Base-by-base conservation (phyloP, 2,797 vertebrate species). In the Erpetoichthys calabaricus region DNA sequence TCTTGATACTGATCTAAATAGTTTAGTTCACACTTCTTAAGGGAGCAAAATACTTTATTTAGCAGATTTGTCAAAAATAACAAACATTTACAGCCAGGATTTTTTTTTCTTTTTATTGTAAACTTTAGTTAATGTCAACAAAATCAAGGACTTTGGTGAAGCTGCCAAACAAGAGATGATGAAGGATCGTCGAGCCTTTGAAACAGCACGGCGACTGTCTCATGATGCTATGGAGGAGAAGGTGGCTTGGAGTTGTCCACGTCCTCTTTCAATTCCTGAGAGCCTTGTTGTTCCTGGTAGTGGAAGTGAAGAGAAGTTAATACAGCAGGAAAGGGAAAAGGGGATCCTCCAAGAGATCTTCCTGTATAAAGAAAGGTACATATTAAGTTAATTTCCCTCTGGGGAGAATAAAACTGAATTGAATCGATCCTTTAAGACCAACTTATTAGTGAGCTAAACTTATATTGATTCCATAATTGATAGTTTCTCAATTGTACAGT, bases 311-410 rank as follows among this genome's bases (percentile, higher is more conserved):
- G 92, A 97, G 62, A 90, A 85, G 4, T 80, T 87, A 25, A 85
- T 86, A 6, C 94, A 98, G 70, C 86, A 90, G 4, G 92, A 96
- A 59, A 65, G 92, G 0, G 94, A 93, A 74, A 97, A 93, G 72
- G 91, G 93, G 10, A 96, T 97, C 61, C 80, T 98, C 51, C 93
- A 97, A 78, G 94, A 97, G 73, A 87, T 96, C 68, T 96, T 96
- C 72, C 83, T 96, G 55, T 92, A 82, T 65, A 95, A 96, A 67
- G 91, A 96, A 59, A 94, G 90, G 91, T 92, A 57, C 65, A 74
- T 9, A 47, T 45, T 6, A 3, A 56, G 1, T 25, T 25, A 25
- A 25, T 25, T 25, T 25, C 5, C 5, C 44, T 3, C 44, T 45
- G 4, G 8, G 44, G 41, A 5, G 5, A 1, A 6, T 5, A 41